Evolutionary conservation across 2,113 vertebrate species (phyloP), one percentile per base, ranked within the genome.

Genomic region (Tursiops truncatus): DNA sequence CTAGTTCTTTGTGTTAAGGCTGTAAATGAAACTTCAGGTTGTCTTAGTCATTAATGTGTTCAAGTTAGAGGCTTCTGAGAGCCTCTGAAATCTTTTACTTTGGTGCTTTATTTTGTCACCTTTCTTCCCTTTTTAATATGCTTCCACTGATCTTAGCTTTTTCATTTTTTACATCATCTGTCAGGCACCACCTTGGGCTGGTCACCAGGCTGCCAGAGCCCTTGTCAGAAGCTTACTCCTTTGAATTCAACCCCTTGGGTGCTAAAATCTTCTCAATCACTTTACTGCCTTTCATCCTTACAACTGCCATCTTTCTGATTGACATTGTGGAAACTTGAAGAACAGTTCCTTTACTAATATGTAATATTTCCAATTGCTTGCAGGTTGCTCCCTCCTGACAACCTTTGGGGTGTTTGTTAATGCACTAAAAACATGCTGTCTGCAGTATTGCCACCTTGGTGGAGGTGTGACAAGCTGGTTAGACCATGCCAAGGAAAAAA

Each of bases 401-500:
- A 98, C 98, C 0, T 93, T 99, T 58, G 99, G 99, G 38, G 98
- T 99, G 9, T 98, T 99, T 79, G 71, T 98, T 0, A 99, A 99
- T 25, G 99, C 99, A 1, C 68, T 99, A 89, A 99, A 98, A 93
- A 98, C 97, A 60, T 96, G 97, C 89, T 99, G 98, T 3, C 67
- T 98, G 67, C 98, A 76, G 5, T 97, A 98, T 1, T 99, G 97
- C 41, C 98, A 98, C 96, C 95, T 99, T 10, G 96, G 98, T 0
- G 90, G 97, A 0, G 97, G 98, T 0, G 33, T 98, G 53, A 11
- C 94, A 14, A 98, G 81, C 96, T 99, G 99, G 99, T 95, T 99
- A 68, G 99, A 99, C 96, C 99, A 99, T 0, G 99, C 99, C 79
- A 99, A 99, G 97, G 99, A 99, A 58, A 99, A 99, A 98, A 98